phyloP scores from a whole-genome alignment of 2,888 invertebrate genomes.

The Drosophila paranaensis region DNA sequence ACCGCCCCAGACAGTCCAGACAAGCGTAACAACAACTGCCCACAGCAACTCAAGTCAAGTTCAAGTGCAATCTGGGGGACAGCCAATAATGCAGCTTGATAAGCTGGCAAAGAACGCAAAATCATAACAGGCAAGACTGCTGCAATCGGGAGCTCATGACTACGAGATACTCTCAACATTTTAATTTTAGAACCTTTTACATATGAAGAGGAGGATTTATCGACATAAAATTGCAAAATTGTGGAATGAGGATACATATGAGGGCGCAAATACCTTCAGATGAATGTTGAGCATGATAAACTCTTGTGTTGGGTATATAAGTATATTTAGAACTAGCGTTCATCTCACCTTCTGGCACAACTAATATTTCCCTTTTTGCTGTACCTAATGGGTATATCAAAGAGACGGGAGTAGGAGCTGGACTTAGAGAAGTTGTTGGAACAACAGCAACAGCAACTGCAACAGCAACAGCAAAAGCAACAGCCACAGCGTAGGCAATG shows the following conservation, averaged over 20 bases:
- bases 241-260: too few species aligned
- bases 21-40: constrained; percentile 82
- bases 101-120: constrained; percentile 62
- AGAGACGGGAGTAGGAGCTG: constrained; percentile 20
- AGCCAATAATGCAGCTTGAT: constrained; percentile 73
- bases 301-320: too few species aligned
- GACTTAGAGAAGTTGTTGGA: constrained; percentile 31
- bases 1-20: constrained; percentile 74
- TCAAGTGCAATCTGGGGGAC: constrained; percentile 71
- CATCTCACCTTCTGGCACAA: not conserved
- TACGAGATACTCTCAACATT: not conserved
- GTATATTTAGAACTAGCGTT: too few species aligned
- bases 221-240: too few species aligned
- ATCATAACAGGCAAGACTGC: constrained; percentile 56
- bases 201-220: too few species aligned
- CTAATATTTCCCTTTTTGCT: not conserved
- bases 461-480: constrained; percentile 38
- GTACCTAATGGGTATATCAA: constrained; percentile 17
- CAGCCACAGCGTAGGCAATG: constrained; percentile 58
- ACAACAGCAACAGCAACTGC: constrained; percentile 39
- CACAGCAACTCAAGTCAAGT: constrained; percentile 79
- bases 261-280: too few species aligned
- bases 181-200: not conserved
- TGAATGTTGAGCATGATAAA: too few species aligned
- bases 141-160: not conserved